Conservation (phyloP, 2,113 vertebrate genomes). For the Arvicanthis niloticus region DNA sequence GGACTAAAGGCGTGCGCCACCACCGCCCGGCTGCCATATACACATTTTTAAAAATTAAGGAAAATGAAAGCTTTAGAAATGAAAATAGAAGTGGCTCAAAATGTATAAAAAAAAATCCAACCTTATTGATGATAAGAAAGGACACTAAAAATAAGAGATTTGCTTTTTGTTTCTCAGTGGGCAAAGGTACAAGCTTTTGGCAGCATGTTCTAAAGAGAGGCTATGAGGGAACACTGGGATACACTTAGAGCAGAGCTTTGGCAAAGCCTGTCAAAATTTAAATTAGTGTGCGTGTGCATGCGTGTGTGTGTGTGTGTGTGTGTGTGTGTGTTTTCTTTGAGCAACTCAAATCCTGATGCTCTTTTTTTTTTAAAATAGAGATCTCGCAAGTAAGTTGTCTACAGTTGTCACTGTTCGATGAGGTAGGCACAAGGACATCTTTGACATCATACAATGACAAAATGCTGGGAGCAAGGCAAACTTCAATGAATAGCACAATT, state of each 20-base stretch:
- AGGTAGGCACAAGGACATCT: not conserved
- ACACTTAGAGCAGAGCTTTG: not conserved
- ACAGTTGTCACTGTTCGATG: not conserved
- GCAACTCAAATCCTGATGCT: not conserved
- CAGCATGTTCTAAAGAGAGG: not conserved
- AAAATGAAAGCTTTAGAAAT: slow-evolving; percentile 7
- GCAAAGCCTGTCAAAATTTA: not conserved
- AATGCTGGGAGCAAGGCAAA: not conserved
- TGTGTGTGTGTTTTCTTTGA: not conserved
- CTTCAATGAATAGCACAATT: not conserved
- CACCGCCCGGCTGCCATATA: too few relatives aligned
- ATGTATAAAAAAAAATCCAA: not conserved
- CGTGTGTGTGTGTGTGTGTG: not conserved
- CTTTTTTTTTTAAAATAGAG: not conserved
- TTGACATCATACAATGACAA: slow-evolving; percentile 9
- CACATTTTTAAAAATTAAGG: not conserved
- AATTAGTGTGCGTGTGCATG: not conserved
- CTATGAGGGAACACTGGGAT: not conserved
- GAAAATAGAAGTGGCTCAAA: slow-evolving; percentile 13
- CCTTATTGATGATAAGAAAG: slow-evolving; percentile 15
- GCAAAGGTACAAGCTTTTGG: not conserved
- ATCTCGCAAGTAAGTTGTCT: not conserved
- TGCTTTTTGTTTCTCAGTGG: not conserved
- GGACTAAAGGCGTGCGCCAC: too few relatives aligned
- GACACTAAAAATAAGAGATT: not conserved